Base-by-base conservation (phyloP, 1,140 invertebrate genomes). In the Brachionus plicatilis region DNA sequence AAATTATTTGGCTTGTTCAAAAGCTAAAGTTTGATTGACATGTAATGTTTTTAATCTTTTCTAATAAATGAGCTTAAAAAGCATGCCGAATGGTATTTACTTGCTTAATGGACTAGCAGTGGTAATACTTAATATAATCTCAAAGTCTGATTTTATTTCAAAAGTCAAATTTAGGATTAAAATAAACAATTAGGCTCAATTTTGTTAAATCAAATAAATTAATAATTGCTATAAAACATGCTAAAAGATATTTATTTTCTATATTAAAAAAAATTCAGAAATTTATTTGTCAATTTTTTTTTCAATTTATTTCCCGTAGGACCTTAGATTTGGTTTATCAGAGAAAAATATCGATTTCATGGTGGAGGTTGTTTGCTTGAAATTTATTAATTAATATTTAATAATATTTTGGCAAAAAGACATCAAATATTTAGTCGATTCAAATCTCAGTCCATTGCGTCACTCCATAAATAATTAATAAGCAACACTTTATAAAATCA, bases 381-480 rank as follows among this genome's bases (percentile, higher is more conserved):
- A 56, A 78, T 41, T 14, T 14, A 11, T 37, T 6, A 78, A 78
- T 78, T 45, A 78, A 50, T 78, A 78, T 78, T 78, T 78, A 78
- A 50, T 47, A 78, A 41, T 41, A 12, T 80, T 41, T 27, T 29
- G 20, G 50, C 24, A 68, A 72, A 17, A 43, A 72, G 68, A 72
- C 68, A 72, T 72, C 41, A 80, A 65, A 56, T 65, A 80, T 80
- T 80, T 80, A 56, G 24, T 56, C 4, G 17, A 45, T 56, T 41
- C 41, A 47, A 50, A 24, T 41, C 29, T 78, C 37, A 72, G 43
- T 72, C 70, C 43, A 47, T 72, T 72, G 37, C 70, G 37, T 72
- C 70, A 72, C 9, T 72, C 37, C 8, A 41, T 72, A 72, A 41
- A 60, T 60, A 60, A 60, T 60, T 60, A 60, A 60, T 9, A 60